Evolutionary conservation across 1,140 invertebrate species (phyloP), one percentile per base, ranked within the genome.

Genomic region (Drosophila baimaii): DNA sequence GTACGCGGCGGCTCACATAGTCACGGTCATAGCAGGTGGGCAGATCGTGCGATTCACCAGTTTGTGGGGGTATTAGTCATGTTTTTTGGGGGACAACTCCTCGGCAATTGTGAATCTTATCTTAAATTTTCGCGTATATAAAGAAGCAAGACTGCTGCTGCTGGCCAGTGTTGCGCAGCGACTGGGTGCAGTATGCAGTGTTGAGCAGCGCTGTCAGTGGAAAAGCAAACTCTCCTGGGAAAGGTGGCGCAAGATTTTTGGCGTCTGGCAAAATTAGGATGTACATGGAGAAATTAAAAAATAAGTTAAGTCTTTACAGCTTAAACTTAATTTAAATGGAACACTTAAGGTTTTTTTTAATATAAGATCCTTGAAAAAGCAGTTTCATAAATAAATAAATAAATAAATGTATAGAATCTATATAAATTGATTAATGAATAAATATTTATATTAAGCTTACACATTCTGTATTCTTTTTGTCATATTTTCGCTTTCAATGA

Each of bases 51-150:
- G n/a, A 17, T 39, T 31, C 25, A 44, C 27, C 21, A 21, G 29
- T 27, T 23, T 27, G 21, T 33, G 10, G 13, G 4, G 19, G 51
- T 35, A 70, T 71, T 57, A 71, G 69, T 58, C 69, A 71, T 70
- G 21, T 39, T 56, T 37, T 31, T 54, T 23, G 31, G 49, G 27
- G 31, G 17, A 43, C 61, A 37, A 39, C 27, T 39, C 44, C 44
- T 25, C 21, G 4, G 44, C 44, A 35, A 66, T 51, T 51, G 35
- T 23, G 46, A 64, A 64, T 64, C 35, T 64, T 64, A 64, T 64
- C 61, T 64, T 13, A 58, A 61, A 61, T 64, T 54, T 64, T 64
- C 19, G 59, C 59, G 25, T 17, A 63, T 54, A 54, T 54, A 59
- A 54, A 61, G 54, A 57, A 37, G 55, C 49, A 62, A 37, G 55